These are phyloP conservation scores for Meandrina meandrites DNA, from an alignment of 92 coral and sea anemone species.

Conservation along the genomic window DNA sequence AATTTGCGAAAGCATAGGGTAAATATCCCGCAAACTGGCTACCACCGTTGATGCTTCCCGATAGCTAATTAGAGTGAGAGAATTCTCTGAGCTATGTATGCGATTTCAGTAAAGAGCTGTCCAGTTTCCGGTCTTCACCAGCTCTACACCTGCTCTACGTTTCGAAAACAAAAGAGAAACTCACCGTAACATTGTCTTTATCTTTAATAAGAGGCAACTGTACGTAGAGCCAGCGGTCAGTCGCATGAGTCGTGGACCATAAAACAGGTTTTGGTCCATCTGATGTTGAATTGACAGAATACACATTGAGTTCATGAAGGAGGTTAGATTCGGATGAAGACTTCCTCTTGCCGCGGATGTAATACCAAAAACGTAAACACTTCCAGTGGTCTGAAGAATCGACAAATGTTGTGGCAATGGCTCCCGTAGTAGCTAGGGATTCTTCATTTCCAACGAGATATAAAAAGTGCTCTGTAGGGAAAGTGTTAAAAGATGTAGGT, in stretches of 20 bases:
- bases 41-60: too few species aligned
- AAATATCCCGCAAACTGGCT: too few species aligned
- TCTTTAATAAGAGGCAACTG: neutral
- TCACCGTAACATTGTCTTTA: neutral
- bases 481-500: neutral
- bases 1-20: too few species aligned
- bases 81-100: too few species aligned
- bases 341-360: neutral
- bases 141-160: too few species aligned
- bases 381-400: neutral
- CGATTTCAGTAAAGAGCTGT: too few species aligned
- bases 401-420: neutral
- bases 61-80: too few species aligned
- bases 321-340: neutral
- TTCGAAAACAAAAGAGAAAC: too few species aligned
- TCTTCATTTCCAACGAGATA: neutral
- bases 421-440: neutral
- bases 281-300: neutral
- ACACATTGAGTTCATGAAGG: neutral
- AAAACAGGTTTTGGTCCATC: neutral
- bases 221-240: neutral
- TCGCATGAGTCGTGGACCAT: neutral
- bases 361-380: conserved; percentile 8
- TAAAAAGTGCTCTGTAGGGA: neutral
- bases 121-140: too few species aligned